phyloP scores from a whole-genome alignment of 2,113 vertebrate species.

The Sula dactylatra region DNA sequence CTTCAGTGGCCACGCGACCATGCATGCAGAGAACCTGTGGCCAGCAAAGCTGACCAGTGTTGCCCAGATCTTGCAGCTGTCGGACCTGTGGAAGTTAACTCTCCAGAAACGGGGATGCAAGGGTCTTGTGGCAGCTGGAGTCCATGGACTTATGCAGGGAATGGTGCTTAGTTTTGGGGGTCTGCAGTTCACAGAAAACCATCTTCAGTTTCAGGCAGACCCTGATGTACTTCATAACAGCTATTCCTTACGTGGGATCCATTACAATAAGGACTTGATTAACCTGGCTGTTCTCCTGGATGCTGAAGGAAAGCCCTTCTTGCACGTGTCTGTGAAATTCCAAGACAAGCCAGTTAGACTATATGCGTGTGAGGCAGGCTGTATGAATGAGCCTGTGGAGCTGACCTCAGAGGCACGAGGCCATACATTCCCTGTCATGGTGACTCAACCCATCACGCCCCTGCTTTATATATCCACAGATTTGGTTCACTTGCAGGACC shows the following conservation, averaged over 20 bases:
- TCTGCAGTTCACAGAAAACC: constrained; percentile 97
- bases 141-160: constrained; percentile 92
- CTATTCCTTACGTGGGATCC: constrained; percentile 91
- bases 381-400: constrained; percentile 92
- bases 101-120: constrained; percentile 94
- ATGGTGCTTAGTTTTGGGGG: constrained; percentile 96
- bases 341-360: constrained; percentile 87
- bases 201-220: constrained; percentile 96
- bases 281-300: constrained; percentile 88
- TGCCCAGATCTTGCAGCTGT: constrained; percentile 88
- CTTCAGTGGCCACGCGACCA: constrained; percentile 95
- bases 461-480: constrained; percentile 95
- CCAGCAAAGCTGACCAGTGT: constrained; percentile 78
- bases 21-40: constrained; percentile 97
- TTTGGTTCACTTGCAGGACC: constrained; percentile 90
- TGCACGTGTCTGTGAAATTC: constrained; percentile 89
- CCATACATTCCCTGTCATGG: constrained; percentile 91
- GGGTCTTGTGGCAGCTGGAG: constrained; percentile 85
- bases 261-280: constrained; percentile 91
- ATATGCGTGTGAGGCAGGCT: constrained; percentile 94
- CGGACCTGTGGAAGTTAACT: constrained; percentile 91
- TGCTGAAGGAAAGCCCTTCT: constrained; percentile 85
- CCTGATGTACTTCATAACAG: constrained; percentile 95
- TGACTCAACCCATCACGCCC: constrained; percentile 93
- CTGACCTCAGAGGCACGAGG: constrained; percentile 87